Percentiles rank a stretch among this genome's conserved stretches.
Conservation (phyloP, 2,113 vertebrate genomes). For the Heterotilapia buettikoferi region DNA sequence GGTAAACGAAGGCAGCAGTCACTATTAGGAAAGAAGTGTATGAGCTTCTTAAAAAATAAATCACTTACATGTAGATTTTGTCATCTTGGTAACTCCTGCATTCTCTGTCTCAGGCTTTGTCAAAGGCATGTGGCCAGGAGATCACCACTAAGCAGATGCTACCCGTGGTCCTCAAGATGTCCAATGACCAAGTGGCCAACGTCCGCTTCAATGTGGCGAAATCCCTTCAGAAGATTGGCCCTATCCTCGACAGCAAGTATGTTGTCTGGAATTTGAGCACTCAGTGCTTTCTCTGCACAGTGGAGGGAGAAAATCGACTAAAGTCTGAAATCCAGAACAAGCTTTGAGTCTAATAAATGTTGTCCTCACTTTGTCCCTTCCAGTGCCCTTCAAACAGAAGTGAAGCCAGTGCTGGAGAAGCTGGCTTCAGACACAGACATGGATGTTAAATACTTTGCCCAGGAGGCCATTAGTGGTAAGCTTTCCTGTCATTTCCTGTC, state of each 20-base stretch:
- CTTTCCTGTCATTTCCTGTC: not conserved
- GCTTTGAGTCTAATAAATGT: not conserved
- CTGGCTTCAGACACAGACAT: slow-evolving; percentile 83
- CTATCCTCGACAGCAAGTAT: slow-evolving; percentile 80
- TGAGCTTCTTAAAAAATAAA: not conserved
- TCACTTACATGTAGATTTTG: not conserved
- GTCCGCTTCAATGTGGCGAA: slow-evolving; percentile 92
- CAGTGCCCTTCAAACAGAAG: slow-evolving; percentile 83
- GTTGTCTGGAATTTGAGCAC: not conserved
- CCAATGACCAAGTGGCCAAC: slow-evolving; percentile 88
- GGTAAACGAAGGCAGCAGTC: not conserved
- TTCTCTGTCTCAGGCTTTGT: slow-evolving; percentile 71
- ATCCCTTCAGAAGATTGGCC: slow-evolving; percentile 87
- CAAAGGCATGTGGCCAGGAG: slow-evolving; percentile 84
- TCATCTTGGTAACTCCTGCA: not conserved
- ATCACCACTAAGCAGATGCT: slow-evolving; percentile 91
- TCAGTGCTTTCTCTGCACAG: not conserved
- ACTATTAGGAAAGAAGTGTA: not conserved
- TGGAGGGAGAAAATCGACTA: not conserved
- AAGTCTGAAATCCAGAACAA: not conserved
- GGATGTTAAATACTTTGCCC: slow-evolving; percentile 91
- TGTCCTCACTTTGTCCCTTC: not conserved
- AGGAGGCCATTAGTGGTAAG: slow-evolving; percentile 87
- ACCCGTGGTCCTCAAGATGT: slow-evolving; percentile 87
- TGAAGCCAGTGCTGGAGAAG: slow-evolving; percentile 84